phyloP scores from a whole-genome alignment of 2,888 invertebrate species.

The Unio pictorum region DNA sequence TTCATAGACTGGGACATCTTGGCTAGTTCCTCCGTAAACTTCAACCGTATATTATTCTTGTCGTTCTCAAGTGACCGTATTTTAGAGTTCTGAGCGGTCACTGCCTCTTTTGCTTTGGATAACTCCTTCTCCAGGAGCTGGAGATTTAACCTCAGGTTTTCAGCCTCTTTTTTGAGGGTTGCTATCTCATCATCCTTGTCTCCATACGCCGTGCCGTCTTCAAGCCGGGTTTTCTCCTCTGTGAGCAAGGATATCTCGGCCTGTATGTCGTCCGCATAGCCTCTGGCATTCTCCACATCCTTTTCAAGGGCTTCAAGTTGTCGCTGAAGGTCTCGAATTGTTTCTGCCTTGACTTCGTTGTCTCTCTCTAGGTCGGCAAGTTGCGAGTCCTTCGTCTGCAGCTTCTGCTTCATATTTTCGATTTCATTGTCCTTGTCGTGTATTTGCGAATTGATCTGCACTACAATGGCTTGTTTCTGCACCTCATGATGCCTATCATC shows the following conservation, averaged over 20 bases:
- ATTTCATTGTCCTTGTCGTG: slow-evolving; percentile 31
- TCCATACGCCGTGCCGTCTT: slow-evolving; percentile 31
- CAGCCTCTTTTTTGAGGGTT: slow-evolving; percentile 38
- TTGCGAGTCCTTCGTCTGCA: slow-evolving; percentile 26
- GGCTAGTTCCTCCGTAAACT: slow-evolving; percentile 54
- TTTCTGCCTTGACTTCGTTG: slow-evolving; percentile 37
- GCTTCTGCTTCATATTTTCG: slow-evolving; percentile 27
- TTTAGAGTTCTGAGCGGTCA: slow-evolving; percentile 42
- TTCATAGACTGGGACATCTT: slow-evolving; percentile 46
- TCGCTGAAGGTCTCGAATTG: slow-evolving; percentile 32
- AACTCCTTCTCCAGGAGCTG: slow-evolving; percentile 46
- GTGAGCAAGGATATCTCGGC: slow-evolving; percentile 31
- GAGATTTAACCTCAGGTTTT: slow-evolving; percentile 40
- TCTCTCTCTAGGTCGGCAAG: slow-evolving; percentile 32
- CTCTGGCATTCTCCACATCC: slow-evolving; percentile 41
- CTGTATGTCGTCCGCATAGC: slow-evolving; percentile 45
- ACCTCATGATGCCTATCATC: slow-evolving; percentile 42
- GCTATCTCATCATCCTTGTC: slow-evolving; percentile 40
- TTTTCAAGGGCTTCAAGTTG: slow-evolving; percentile 42
- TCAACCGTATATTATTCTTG: slow-evolving; percentile 42
- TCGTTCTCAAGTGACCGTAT: slow-evolving; percentile 46
- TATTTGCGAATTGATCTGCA: slow-evolving; percentile 32
- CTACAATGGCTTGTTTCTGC: slow-evolving; percentile 27
- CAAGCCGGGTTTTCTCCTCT: slow-evolving; percentile 30
- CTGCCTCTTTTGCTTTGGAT: slow-evolving; percentile 42